Evolutionary conservation across 2,888 invertebrate species (phyloP).

Genomic region (Venusia cambrica): DNA sequence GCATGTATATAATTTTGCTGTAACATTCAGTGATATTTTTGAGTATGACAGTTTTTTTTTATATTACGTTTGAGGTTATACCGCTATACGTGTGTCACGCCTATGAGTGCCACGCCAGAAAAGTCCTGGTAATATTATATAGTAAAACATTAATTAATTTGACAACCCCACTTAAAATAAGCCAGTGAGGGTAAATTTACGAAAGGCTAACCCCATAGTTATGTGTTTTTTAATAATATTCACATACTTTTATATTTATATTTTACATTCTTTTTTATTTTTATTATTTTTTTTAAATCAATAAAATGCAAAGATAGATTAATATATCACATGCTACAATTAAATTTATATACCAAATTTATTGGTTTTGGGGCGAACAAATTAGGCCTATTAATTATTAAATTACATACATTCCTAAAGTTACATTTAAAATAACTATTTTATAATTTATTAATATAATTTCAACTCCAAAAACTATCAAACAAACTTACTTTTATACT

Average conservation of each 20-base stretch:
- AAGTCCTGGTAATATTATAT: too few relatives aligned
- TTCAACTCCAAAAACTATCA: slow-evolving; percentile 18
- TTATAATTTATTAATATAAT: slow-evolving; percentile 20
- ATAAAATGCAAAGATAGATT: slow-evolving; percentile 30
- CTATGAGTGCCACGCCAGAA: too few relatives aligned
- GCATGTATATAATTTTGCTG: too few relatives aligned
- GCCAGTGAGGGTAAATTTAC: too few relatives aligned
- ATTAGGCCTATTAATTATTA: slow-evolving; percentile 18
- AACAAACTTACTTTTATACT: slow-evolving; percentile 9
- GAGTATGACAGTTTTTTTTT: too few relatives aligned
- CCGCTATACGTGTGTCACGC: too few relatives aligned
- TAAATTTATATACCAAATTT: slow-evolving; percentile 20
- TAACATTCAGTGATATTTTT: too few relatives aligned
- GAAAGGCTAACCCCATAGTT: slow-evolving; percentile 9
- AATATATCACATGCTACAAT: slow-evolving; percentile 31
- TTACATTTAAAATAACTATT: slow-evolving; percentile 14
- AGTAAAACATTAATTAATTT: too few relatives aligned
- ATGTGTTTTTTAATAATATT: slow-evolving; percentile 12
- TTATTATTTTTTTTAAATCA: slow-evolving; percentile 24
- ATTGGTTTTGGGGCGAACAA: slow-evolving; percentile 20
- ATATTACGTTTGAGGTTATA: too few relatives aligned
- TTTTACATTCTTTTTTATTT: slow-evolving; percentile 27
- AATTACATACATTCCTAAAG: slow-evolving; percentile 14
- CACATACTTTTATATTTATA: slow-evolving; percentile 23
- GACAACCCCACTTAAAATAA: too few relatives aligned